Base-by-base conservation (phyloP, 2,888 invertebrate genomes). In the Andrena hattorfiana region DNA sequence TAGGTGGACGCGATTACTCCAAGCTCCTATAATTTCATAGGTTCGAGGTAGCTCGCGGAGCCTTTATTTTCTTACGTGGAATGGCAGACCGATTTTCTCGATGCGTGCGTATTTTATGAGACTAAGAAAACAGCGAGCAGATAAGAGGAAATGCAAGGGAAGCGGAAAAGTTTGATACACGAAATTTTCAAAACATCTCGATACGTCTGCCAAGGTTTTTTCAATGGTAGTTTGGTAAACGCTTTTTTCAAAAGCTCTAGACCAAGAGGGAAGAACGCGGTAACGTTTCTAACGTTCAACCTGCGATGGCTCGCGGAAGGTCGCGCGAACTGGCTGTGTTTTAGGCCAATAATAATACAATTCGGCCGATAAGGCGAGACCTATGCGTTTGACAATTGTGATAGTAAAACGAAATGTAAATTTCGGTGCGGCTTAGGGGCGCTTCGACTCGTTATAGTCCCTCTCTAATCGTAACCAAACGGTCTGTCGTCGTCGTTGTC, bases 361-460 rank as follows among this genome's bases (percentile, higher is more conserved):
- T 78, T 70, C 64, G 74, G 82, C 73, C 26, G 76, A 62, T 69
- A 80, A 83, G 71, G 80, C 64, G 62, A 76, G 83, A 81, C 85
- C 74, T 83, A 85, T 54, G 75, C 62, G 70, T 80, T 78, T 56
- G 79, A 88, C 81, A 86, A 85, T 90, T 93, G 93, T 92, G 93
- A 92, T 92, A 92, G 89, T 84, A 88, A 89, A 81, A 70, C 75
- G 28, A 87, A 90, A 62, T 89, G 89, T 78, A 89, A 91, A 90
- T 91, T 90, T 83, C 88, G 89, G 87, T 87, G 88, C 81, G 81
- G 28, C 20, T 76, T 75, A 67, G 69, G 54, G 60, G 32, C 35
- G 69, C 42, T 42, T 16, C 64, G 42, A 51, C 26, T 79, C 72
- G 60, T 63, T 82, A 54, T 56, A 66, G 30, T 62, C 60, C 59